Evolutionary conservation across 2,797 vertebrate genomes (phyloP), one percentile per base, ranked within the genome.

Genomic region (Siniperca obscura): DNA sequence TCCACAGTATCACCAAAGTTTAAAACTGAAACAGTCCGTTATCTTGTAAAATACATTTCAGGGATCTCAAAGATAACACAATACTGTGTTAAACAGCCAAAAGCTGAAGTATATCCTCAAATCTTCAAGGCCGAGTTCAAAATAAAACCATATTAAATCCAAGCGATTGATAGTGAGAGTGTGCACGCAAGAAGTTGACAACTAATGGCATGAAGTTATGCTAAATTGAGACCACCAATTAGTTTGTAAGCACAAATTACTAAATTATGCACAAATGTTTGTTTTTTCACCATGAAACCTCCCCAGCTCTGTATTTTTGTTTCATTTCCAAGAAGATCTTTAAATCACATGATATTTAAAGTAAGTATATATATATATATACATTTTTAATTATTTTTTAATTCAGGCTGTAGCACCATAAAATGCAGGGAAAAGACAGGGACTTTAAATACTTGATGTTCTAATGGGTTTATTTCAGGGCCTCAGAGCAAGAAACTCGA

Each of bases 381-480:
- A 21, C 25, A 66, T 75, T 77, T 64, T 61, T 12, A 66, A 78
- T 56, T 21, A 8, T 48, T 27, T 76, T 64, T 53, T 3, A 82
- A 50, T 56, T 60, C 21, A 17, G 48, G 13, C 53, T 46, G 44
- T 6, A 70, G 30, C 21, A 46, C 13, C 48, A 62, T 76, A 57
- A 83, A 74, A 57, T 46, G 50, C 67, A 55, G 8, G 14, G 16
- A 2, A 56, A 78, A 50, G 30, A n/a, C 19, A 7, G 12, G 12
- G 7, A 52, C 34, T 42, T 65, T 57, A 38, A 80, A 67, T 67
- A 38, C 4, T 60, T 74, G 3, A 70, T 74, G 30, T 53, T 68
- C 53, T 55, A 17, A 4, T 80, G 40, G 17, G 14, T 87, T 86
- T 74, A 53, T 67, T 76, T 75, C 46, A 71, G 65, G n/a, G 50